phyloP scores from a whole-genome alignment of 2,888 invertebrate species.

The Acanthococcus lagerstroemiae region DNA sequence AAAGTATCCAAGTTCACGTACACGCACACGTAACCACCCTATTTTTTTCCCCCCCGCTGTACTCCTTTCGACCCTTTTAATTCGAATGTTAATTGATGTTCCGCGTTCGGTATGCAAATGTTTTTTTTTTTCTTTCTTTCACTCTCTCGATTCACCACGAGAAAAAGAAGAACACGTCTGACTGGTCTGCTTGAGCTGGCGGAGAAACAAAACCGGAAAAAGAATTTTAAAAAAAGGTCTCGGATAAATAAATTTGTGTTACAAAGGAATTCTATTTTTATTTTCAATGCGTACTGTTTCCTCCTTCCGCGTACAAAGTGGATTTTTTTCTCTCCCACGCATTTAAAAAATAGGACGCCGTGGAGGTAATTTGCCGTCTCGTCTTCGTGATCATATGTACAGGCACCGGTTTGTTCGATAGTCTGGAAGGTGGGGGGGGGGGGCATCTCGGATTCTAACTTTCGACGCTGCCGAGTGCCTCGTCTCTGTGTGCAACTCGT shows the following conservation, averaged over 20 bases:
- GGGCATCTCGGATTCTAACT: too few species aligned
- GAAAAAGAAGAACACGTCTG: neutral
- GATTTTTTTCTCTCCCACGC: constrained; percentile 24
- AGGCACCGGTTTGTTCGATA: too few species aligned
- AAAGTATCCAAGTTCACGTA: too few species aligned
- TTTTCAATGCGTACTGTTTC: too few species aligned
- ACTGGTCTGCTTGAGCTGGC: neutral
- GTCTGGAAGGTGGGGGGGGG: too few species aligned
- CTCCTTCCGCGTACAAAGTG: constrained; percentile 17
- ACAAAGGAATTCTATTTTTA: neutral
- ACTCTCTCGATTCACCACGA: neutral
- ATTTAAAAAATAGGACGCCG: constrained; percentile 8
- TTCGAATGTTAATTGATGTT: constrained; percentile 12
- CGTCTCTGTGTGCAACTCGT: too few species aligned
- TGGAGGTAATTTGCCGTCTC: too few species aligned
- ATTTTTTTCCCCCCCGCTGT: neutral
- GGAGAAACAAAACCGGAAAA: constrained; percentile 5
- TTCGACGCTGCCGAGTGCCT: too few species aligned
- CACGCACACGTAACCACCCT: neutral
- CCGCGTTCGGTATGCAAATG: constrained; percentile 21
- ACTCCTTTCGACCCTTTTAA: neutral
- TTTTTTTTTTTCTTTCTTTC: constrained; percentile 3
- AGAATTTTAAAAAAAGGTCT: neutral
- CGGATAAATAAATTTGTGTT: constrained; percentile 2
- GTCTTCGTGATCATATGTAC: too few species aligned